Evolutionary conservation across 2,113 vertebrate genomes (phyloP).

Genomic region (Megaceryle maxima): DNA sequence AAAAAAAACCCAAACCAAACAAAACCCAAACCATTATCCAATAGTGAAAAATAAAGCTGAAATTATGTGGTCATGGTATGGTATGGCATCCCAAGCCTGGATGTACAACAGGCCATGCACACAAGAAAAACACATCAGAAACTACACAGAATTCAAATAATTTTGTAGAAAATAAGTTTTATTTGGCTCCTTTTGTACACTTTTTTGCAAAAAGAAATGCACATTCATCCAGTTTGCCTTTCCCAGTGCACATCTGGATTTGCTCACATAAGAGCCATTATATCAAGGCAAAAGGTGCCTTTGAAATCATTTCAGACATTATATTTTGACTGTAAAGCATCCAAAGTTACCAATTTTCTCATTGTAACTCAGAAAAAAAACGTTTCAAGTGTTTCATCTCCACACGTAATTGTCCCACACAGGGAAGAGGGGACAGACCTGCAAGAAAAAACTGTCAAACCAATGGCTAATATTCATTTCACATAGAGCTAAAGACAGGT

Average conservation of each 20-base stretch:
- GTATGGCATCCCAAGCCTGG: background rate
- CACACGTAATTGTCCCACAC: background rate
- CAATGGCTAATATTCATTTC: background rate
- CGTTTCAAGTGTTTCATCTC: background rate
- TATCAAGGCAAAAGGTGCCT: slow-evolving; percentile 14
- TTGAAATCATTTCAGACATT: background rate
- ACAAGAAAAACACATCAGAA: background rate
- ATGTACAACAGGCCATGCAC: background rate
- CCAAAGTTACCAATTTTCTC: background rate
- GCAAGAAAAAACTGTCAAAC: slow-evolving; percentile 1
- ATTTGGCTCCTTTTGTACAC: slow-evolving; percentile 66
- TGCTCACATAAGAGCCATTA: background rate
- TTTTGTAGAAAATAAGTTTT: slow-evolving; percentile 78
- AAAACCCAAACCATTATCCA: background rate
- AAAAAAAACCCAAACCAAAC: background rate
- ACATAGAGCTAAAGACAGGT: background rate
- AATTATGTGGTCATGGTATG: background rate
- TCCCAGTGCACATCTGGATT: slow-evolving; percentile 5
- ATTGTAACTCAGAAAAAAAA: background rate
- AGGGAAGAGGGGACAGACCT: slow-evolving; percentile 1
- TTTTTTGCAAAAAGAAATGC: slow-evolving; percentile 35
- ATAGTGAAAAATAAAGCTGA: background rate
- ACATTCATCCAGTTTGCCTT: slow-evolving; percentile 22
- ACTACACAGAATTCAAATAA: background rate
- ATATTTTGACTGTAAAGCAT: background rate